Percentiles rank a stretch among this genome's conserved stretches.
Conservation (phyloP, 2,797 vertebrate species). For the Anas bahamensis region DNA sequence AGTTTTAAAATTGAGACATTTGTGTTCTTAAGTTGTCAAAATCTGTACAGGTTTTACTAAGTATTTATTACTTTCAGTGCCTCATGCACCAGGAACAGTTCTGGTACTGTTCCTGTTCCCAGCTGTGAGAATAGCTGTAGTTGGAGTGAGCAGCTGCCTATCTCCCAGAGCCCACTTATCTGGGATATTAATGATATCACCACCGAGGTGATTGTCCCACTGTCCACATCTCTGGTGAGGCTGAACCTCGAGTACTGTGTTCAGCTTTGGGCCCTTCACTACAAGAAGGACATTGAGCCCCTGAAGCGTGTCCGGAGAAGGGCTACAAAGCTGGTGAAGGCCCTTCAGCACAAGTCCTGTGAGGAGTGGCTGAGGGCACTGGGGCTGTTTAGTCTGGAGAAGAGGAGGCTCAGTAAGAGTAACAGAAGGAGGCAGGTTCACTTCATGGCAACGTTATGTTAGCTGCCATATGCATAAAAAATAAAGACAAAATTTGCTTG, state of each 20-base stretch:
- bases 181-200: not conserved
- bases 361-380: too few relatives aligned
- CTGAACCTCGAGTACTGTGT: too few relatives aligned
- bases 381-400: too few relatives aligned
- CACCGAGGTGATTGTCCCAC: too few relatives aligned
- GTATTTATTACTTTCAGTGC: not conserved
- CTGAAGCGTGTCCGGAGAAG: too few relatives aligned
- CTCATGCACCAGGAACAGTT: not conserved
- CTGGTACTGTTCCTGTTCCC: not conserved
- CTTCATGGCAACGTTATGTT: not conserved
- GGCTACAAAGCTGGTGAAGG: too few relatives aligned
- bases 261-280: too few relatives aligned
- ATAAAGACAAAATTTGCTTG: not conserved
- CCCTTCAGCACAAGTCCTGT: too few relatives aligned
- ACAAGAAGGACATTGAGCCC: too few relatives aligned
- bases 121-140: not conserved
- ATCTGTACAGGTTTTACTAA: not conserved
- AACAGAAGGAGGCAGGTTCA: not conserved
- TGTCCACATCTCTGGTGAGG: too few relatives aligned
- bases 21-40: not conserved
- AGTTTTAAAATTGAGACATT: not conserved
- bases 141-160: not conserved
- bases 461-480: not conserved
- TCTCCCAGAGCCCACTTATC: not conserved
- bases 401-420: not conserved